Base-by-base conservation (phyloP, 2,113 vertebrate genomes). In the Theropithecus gelada region DNA sequence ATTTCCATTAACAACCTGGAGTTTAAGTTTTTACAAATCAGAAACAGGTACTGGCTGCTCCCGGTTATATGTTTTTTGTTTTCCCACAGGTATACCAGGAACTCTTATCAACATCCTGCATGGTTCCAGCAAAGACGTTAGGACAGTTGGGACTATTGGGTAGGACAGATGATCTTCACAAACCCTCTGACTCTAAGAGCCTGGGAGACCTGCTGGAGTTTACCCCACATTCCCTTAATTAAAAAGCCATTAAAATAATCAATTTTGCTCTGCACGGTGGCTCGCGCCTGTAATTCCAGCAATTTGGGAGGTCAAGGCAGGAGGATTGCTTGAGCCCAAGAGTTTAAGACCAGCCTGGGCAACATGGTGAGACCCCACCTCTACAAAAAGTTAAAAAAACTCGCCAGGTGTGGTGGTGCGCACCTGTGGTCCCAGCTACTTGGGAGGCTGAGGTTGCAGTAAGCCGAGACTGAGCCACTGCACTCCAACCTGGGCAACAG, bases 151-250 rank as follows among this genome's bases (percentile, higher is more conserved):
- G 7, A 1, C 22, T 27, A 61, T 3, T 8, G 25, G 5, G 1
- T 12, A 43, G 76, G 66, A 6, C 0, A 11, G 7, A 0, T 0
- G 12, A 14, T 10, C 9, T 3, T 9, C 13, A 4, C 5, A 23
- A 23, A 43, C 1, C 68, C 30, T 8, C 66, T 35, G 8, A 20
- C 12, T 8, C 86, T 11, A 4, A 25, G 16, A 25, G 4, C 88
- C 45, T 12, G 3, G 5, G 52, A 55, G 14, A 10, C 73, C 43
- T 25, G 85, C 18, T 22, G 32, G 32, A 2, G 1, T 0, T 5
- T 3, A 10, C 50, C 27, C 18, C 0, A 8, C 20, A 35, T 12
- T 0, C 38, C 72, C 32, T 6, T 32, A 18, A 18, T 20, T 32
- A 35, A 43, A 16, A 45, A 80, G 82, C 45, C 43, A 25, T 4